Conservation (phyloP, 2,888 invertebrate genomes). For the Sabellastarte sp. region DNA sequence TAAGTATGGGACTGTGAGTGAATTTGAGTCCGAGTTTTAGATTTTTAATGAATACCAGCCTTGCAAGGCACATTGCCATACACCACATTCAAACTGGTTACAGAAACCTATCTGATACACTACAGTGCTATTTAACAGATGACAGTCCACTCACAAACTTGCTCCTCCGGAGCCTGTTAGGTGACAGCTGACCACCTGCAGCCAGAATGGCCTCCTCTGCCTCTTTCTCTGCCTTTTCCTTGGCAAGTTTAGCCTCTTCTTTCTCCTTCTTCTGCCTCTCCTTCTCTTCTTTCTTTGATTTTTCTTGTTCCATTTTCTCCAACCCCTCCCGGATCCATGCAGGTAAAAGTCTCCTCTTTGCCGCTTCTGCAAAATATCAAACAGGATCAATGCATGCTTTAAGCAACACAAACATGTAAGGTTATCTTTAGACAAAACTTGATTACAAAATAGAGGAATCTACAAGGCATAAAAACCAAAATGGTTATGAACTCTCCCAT, state of each 20-base stretch:
- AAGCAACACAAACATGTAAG: too few species aligned
- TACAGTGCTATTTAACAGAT: too few species aligned
- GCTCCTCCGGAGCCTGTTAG: background rate
- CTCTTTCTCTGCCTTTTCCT: background rate
- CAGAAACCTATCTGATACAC: too few species aligned
- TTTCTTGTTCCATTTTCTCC: constrained; percentile 62
- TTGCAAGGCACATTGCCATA: too few species aligned
- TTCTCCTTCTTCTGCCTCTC: constrained; percentile 4
- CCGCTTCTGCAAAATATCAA: constrained; percentile 41
- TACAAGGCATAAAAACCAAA: too few species aligned
- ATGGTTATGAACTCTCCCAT: too few species aligned
- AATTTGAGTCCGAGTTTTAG: too few species aligned
- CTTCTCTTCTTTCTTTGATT: background rate
- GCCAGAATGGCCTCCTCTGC: background rate
- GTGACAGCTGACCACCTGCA: background rate
- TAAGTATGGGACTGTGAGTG: too few species aligned
- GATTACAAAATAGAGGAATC: too few species aligned
- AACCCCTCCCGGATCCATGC: constrained; percentile 95
- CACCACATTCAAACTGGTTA: too few species aligned
- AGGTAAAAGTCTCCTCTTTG: constrained; percentile 82
- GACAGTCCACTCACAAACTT: background rate
- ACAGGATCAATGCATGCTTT: background rate
- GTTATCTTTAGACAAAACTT: too few species aligned
- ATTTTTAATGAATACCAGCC: too few species aligned
- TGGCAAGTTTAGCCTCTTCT: background rate